Evolutionary conservation across 2,797 vertebrate genomes (phyloP), one percentile per base, ranked within the genome.

Genomic region (Menidia menidia): DNA sequence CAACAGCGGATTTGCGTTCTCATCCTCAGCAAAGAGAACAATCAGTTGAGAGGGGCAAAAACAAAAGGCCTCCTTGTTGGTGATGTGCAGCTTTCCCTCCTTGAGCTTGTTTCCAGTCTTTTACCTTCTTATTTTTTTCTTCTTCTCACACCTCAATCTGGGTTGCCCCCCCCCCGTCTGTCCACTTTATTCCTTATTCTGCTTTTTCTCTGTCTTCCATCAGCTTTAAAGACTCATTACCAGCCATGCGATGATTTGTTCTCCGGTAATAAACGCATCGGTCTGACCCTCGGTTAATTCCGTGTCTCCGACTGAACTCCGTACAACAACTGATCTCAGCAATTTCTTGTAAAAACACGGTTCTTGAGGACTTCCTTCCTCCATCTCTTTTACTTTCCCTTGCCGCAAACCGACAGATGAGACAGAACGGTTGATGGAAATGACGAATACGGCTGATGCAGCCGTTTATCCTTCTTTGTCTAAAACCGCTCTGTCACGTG

Each of bases 1-100:
- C 87, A 87, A 85, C 81, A 74, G 88, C 77, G 88, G 92, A 92
- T 94, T 93, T 93, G 84, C 65, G 69, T 67, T 87, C 81, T 88
- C 83, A 89, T 90, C 90, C 86, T 90, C 58, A 68, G 84, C 77
- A 53, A 84, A 71, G 83, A 90, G 90, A 90, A 93, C 85, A 91
- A 91, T 92, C 63, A 68, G 66, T 71, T 78, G 73, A 86, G 78
- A 86, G 86, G 78, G 78, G 84, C 41, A 68, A 85, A 85, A 89
- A 92, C 89, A 94, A 92, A 89, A 87, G 81, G 78, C 84, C 69
- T 86, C 67, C 71, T 68, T 88, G 85, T 89, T 92, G 87, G 78
- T 78, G 82, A 76, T 78, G 81, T 80, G 69, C 72, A 69, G 71
- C 73, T 86, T 86, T 82, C 77, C 78, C 84, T 88, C 75, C 81